Evolutionary conservation across 2,113 vertebrate genomes (phyloP).

Genomic region (Desmodus rotundus): DNA sequence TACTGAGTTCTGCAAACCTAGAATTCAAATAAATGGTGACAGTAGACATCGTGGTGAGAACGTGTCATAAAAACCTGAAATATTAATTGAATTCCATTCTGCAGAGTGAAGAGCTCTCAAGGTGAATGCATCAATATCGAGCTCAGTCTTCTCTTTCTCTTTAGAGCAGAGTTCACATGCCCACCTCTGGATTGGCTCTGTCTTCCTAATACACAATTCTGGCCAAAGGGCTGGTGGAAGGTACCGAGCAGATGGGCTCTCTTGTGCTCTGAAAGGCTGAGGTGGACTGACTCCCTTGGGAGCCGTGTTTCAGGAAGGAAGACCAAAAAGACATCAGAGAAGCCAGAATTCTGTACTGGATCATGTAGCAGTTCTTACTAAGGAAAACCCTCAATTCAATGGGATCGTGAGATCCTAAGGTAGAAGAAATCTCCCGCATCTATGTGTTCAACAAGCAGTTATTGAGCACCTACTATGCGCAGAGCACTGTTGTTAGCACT

Average conservation of each 20-base stretch:
- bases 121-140: neutral
- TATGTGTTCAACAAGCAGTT: neutral
- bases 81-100: constrained; percentile 49
- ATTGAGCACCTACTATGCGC: neutral
- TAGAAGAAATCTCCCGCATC: neutral
- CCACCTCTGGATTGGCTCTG: neutral
- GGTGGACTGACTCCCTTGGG: neutral
- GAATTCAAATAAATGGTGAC: neutral
- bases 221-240: neutral
- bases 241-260: neutral
- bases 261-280: neutral
- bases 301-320: neutral
- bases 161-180: neutral
- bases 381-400: neutral
- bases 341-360: neutral
- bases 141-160: neutral
- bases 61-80: constrained; percentile 36
- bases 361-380: neutral
- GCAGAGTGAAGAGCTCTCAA: neutral
- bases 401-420: neutral
- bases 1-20: neutral
- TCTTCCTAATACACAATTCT: neutral
- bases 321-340: neutral
- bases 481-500: neutral
- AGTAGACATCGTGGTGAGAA: constrained; percentile 26